Conservation (phyloP, 92 coral and sea anemone genomes). For the Diadumene lineata region DNA sequence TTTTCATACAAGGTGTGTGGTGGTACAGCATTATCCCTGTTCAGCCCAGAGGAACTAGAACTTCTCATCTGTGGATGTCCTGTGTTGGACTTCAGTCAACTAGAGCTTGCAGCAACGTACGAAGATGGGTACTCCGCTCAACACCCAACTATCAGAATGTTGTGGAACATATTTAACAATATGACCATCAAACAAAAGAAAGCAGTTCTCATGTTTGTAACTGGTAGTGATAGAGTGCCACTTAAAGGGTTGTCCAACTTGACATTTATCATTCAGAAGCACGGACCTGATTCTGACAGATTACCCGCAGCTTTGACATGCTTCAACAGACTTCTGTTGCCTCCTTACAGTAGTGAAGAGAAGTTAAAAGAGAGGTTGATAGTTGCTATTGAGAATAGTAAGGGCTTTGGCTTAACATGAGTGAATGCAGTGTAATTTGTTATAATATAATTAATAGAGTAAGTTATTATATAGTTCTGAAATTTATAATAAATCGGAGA, state of each 20-base stretch:
- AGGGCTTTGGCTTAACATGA: constrained; percentile 95
- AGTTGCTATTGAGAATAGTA: constrained; percentile 93
- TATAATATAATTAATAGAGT: too few relatives aligned
- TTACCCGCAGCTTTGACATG: constrained; percentile 93
- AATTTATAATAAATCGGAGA: too few relatives aligned
- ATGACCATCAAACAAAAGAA: constrained; percentile 86
- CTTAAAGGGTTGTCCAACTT: constrained; percentile 69
- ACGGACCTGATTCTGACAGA: constrained; percentile 82
- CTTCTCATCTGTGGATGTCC: constrained; percentile 91
- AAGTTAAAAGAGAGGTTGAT: constrained; percentile 74
- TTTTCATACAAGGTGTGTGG: constrained; percentile 99
- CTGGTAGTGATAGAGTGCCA: constrained; percentile 97
- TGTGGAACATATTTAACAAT: constrained; percentile 81
- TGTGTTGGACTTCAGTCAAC: constrained; percentile 77
- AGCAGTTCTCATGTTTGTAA: constrained; percentile 86
- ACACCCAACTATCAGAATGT: constrained; percentile 74
- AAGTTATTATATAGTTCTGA: too few relatives aligned
- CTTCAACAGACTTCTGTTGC: constrained; percentile 89
- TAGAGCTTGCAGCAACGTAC: constrained; percentile 78
- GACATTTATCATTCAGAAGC: constrained; percentile 84
- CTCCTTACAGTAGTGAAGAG: constrained; percentile 62
- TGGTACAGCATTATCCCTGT: constrained; percentile 75
- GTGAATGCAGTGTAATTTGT: too few relatives aligned
- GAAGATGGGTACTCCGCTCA: constrained; percentile 78
- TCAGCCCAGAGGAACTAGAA: constrained; percentile 89